A percentile compares a stretch with the other conserved stretches of the same genome.
Conservation (phyloP, 2,888 invertebrate species). For the Eristalinus aeneus region DNA sequence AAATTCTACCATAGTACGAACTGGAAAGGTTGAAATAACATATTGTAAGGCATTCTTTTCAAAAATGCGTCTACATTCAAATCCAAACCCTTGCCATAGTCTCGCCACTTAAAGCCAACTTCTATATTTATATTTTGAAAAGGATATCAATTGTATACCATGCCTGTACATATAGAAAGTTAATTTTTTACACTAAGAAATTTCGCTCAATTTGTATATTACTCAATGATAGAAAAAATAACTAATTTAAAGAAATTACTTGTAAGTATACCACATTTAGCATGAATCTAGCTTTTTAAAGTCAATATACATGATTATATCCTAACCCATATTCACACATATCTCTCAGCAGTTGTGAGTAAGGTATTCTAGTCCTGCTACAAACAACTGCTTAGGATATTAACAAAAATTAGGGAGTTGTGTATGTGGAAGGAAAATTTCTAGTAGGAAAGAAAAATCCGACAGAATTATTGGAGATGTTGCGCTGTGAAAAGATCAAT, state of each 20-base stretch:
- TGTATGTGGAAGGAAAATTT: neutral
- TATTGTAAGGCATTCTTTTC: too few species aligned
- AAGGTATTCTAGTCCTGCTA: neutral
- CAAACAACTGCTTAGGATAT: neutral
- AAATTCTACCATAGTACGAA: too few species aligned
- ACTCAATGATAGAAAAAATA: neutral
- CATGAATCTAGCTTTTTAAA: slow-evolving; percentile 16
- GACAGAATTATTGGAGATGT: slow-evolving; percentile 29
- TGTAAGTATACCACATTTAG: neutral
- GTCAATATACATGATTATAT: neutral
- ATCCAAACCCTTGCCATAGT: neutral
- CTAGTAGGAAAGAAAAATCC: neutral
- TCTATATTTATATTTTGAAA: neutral
- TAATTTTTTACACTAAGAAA: neutral
- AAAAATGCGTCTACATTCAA: neutral
- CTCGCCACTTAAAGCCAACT: neutral
- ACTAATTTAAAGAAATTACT: neutral
- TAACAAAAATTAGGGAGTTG: neutral
- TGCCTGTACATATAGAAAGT: neutral
- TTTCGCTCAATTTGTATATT: slow-evolving; percentile 2
- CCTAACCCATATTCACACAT: neutral
- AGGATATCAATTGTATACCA: neutral
- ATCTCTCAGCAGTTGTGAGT: neutral
- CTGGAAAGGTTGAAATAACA: too few species aligned
- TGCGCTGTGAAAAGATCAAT: slow-evolving; percentile 59